Evolutionary conservation across 2,888 invertebrate genomes (phyloP).

Genomic region (Hydriomena furcata): DNA sequence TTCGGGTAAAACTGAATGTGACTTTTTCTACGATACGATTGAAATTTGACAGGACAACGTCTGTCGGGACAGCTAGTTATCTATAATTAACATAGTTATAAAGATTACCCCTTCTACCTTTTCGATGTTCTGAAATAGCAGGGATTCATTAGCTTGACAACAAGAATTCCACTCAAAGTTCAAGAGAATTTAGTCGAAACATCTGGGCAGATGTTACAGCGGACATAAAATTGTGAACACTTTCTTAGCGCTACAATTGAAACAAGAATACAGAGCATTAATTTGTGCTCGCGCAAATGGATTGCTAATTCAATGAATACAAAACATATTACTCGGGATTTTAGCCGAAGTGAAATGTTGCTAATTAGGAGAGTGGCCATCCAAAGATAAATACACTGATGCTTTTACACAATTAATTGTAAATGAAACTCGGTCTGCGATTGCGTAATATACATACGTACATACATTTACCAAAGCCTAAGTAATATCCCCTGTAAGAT

Average conservation of each 20-base stretch:
- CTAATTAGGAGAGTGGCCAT: conserved; percentile 25
- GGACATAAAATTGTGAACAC: too few relatives aligned
- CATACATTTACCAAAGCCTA: background rate
- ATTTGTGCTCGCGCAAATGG: conserved; percentile 15
- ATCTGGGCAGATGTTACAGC: background rate
- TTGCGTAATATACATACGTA: background rate
- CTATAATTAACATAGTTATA: too few relatives aligned
- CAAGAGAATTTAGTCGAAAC: background rate
- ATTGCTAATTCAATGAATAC: conserved; percentile 23
- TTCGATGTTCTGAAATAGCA: too few relatives aligned
- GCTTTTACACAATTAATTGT: conserved; percentile 22
- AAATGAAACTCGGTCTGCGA: conserved; percentile 4
- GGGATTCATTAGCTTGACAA: too few relatives aligned
- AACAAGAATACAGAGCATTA: conserved; percentile 14
- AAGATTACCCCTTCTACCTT: too few relatives aligned
- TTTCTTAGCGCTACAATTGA: background rate
- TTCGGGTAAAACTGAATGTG: too few relatives aligned
- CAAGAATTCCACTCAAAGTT: too few relatives aligned
- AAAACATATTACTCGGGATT: conserved; percentile 16
- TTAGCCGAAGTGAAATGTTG: conserved; percentile 17
- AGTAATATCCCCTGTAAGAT: background rate
- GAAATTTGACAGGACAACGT: too few relatives aligned
- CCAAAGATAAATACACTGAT: conserved; percentile 16
- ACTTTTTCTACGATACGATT: too few relatives aligned
- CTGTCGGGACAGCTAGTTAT: too few relatives aligned